Percentiles rank a stretch among this genome's conserved stretches.
phyloP scores from a whole-genome alignment of 2,113 vertebrate genomes.

The Gyps fulvus region DNA sequence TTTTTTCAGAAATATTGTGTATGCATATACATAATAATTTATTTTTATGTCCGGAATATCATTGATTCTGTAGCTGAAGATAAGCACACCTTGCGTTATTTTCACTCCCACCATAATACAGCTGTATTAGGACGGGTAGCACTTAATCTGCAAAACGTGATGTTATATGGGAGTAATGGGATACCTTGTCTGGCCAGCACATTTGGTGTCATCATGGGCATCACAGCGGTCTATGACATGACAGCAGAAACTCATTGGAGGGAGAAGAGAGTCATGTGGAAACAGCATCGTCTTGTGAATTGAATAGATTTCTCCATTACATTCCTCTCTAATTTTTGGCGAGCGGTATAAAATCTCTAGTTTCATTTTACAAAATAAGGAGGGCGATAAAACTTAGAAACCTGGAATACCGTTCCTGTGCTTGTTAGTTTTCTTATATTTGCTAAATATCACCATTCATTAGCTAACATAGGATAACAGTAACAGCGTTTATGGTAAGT shows the following conservation, averaged over 20 bases:
- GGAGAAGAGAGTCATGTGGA: not conserved
- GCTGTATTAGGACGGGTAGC: not conserved
- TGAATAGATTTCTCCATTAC: not conserved
- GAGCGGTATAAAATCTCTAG: not conserved
- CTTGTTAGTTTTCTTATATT: not conserved
- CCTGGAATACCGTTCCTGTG: not conserved
- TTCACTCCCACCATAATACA: not conserved
- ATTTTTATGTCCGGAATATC: not conserved
- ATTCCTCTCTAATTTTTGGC: not conserved
- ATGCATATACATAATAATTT: not conserved
- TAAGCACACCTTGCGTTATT: not conserved
- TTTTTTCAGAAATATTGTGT: not conserved
- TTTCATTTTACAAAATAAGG: not conserved
- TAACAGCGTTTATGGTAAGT: not conserved
- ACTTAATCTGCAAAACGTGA: not conserved
- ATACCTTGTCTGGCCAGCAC: accelerated
- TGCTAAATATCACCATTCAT: not conserved
- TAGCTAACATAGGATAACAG: not conserved
- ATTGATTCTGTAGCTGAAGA: not conserved
- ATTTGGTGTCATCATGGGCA: not conserved
- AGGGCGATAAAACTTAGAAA: not conserved
- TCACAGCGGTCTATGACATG: accelerated
- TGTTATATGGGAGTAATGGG: accelerated
- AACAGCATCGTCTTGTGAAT: accelerated
- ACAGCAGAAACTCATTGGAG: not conserved